These are phyloP conservation scores for Macrobrachium nipponense DNA, from an alignment of 1,140 invertebrate species.

Conservation along the genomic window DNA sequence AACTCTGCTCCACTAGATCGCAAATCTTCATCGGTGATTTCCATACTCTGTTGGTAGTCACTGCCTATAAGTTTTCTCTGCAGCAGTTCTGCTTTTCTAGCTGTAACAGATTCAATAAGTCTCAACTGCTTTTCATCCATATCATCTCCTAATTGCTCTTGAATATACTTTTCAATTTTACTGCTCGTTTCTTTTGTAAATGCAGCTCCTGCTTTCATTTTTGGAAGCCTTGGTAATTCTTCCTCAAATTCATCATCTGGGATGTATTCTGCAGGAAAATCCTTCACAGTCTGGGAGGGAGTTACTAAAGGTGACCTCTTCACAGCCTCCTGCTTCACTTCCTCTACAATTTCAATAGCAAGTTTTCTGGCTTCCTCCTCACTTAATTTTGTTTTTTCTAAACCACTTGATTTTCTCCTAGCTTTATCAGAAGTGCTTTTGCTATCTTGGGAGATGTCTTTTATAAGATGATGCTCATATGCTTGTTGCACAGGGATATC, in stretches of 20 bases:
- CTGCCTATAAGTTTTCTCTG: conserved; percentile 68
- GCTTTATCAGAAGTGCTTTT: conserved; percentile 46
- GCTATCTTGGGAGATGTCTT: conserved; percentile 66
- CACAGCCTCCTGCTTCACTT: conserved; percentile 72
- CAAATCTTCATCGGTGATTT: conserved; percentile 79
- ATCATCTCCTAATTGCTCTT: conserved; percentile 69
- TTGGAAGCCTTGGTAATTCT: conserved; percentile 38
- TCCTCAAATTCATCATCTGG: neutral
- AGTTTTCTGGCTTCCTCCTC: conserved; percentile 70
- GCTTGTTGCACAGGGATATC: conserved; percentile 67
- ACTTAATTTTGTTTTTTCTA: conserved; percentile 61
- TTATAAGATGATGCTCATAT: conserved; percentile 30
- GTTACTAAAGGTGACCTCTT: conserved; percentile 66
- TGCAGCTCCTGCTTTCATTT: conserved; percentile 58
- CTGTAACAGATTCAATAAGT: conserved; percentile 71
- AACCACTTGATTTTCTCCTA: conserved; percentile 43
- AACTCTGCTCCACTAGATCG: conserved; percentile 76
- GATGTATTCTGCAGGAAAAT: conserved; percentile 33
- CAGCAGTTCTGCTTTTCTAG: conserved; percentile 69
- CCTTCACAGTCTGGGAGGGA: conserved; percentile 31
- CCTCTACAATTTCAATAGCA: conserved; percentile 71
- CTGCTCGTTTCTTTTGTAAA: conserved; percentile 65
- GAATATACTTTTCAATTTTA: conserved; percentile 70
- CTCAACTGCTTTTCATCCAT: conserved; percentile 67
- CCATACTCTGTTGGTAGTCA: conserved; percentile 75